A percentile compares a stretch with the other conserved stretches of the same genome.
Evolutionary conservation across 2,888 invertebrate species (phyloP).

Genomic region (Platypus cylindrus): DNA sequence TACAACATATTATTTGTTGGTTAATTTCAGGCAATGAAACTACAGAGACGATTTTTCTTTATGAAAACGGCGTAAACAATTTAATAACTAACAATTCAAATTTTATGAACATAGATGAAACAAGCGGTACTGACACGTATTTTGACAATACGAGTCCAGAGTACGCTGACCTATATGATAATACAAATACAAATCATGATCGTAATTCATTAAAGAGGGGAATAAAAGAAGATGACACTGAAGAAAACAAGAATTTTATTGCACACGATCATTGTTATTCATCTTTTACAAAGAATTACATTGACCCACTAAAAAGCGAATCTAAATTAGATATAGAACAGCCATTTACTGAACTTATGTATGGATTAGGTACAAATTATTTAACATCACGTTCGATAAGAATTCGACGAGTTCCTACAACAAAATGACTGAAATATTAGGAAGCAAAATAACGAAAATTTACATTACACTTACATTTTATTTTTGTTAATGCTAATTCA

Average conservation of each 20-base stretch:
- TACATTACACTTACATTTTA: no score
- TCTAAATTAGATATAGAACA: slow-evolving; percentile 13
- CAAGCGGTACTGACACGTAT: no score
- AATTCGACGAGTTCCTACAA: no score
- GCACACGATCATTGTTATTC: slow-evolving; percentile 22
- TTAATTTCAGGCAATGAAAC: slow-evolving; percentile 61
- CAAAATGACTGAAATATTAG: no score
- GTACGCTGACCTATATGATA: slow-evolving; percentile 25
- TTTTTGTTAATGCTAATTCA: no score
- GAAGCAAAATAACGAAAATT: no score
- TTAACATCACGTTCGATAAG: no score
- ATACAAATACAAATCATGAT: slow-evolving; percentile 11
- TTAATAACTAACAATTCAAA: slow-evolving; percentile 4
- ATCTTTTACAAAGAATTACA: slow-evolving; percentile 14
- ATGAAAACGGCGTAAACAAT: slow-evolving; percentile 23
- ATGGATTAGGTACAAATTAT: slow-evolving; percentile 23
- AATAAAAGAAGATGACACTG: neutral
- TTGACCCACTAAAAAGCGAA: slow-evolving; percentile 7
- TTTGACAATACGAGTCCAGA: slow-evolving; percentile 21
- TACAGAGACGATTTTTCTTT: slow-evolving; percentile 57
- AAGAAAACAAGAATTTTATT: slow-evolving; percentile 6
- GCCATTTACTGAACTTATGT: slow-evolving; percentile 18
- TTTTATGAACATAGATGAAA: slow-evolving; percentile 8
- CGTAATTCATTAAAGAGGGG: no score
- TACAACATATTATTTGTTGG: neutral